Percentiles rank a stretch among this genome's conserved stretches.
These are phyloP conservation scores for Meloidogyne chitwoodi DNA, from an alignment of 1,140 invertebrate species.

Conservation along the genomic window DNA sequence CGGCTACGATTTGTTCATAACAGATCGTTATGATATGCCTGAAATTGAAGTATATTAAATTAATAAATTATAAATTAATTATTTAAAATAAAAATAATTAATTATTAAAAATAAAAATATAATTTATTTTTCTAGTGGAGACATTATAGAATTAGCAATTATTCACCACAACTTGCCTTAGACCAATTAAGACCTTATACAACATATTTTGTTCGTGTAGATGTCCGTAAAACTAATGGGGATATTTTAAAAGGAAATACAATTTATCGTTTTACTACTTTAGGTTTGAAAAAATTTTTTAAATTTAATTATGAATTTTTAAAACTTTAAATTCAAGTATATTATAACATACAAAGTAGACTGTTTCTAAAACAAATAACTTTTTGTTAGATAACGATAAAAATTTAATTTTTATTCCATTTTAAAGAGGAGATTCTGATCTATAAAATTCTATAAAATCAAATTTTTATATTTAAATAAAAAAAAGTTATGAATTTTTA, in stretches of 20 bases:
- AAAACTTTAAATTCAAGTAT: too few species aligned
- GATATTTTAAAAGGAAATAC: constrained; percentile 42
- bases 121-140: not conserved
- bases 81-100: too few species aligned
- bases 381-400: too few species aligned
- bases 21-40: constrained; percentile 39
- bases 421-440: too few species aligned
- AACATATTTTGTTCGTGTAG: constrained; percentile 54
- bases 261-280: constrained; percentile 55
- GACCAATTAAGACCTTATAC: constrained; percentile 46
- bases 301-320: too few species aligned
- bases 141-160: constrained; percentile 28
- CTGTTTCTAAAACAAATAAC: too few species aligned
- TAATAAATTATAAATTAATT: not conserved
- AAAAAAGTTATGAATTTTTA: too few species aligned
- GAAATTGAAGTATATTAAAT: constrained; percentile 10
- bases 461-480: too few species aligned
- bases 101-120: too few species aligned
- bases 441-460: too few species aligned
- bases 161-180: constrained; percentile 37
- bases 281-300: constrained; percentile 33
- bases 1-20: constrained; percentile 54
- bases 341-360: too few species aligned
- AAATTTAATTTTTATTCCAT: not conserved
- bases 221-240: constrained; percentile 46